Evolutionary conservation across 2,888 invertebrate species (phyloP).

Genomic region (Tipula confusa): DNA sequence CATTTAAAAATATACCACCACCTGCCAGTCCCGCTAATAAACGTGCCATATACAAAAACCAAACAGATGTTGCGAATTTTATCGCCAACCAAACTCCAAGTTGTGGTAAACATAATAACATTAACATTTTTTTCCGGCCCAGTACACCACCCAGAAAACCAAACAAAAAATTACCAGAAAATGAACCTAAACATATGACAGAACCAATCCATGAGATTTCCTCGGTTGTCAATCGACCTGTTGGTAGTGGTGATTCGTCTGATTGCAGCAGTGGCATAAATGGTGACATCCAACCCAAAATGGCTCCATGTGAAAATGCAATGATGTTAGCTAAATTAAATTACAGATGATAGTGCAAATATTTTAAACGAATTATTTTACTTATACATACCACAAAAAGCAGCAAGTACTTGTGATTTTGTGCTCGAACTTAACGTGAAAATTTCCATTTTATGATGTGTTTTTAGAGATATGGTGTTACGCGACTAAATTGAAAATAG

Average conservation of each 20-base stretch:
- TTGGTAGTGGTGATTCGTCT: slow-evolving; percentile 41
- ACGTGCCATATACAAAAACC: slow-evolving; percentile 44
- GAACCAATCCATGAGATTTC: slow-evolving; percentile 48
- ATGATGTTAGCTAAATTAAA: slow-evolving; percentile 41
- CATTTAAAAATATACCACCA: slow-evolving; percentile 43
- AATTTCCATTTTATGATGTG: neutral
- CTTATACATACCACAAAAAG: slow-evolving; percentile 33
- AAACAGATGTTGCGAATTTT: slow-evolving; percentile 42
- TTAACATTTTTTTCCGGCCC: slow-evolving; percentile 42
- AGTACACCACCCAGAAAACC: slow-evolving; percentile 45
- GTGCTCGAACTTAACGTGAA: neutral
- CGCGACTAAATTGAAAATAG: neutral
- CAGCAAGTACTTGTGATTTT: slow-evolving; percentile 32
- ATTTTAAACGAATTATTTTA: neutral
- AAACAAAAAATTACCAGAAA: slow-evolving; percentile 44
- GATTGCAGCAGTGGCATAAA: slow-evolving; percentile 44
- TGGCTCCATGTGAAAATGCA: slow-evolving; percentile 44
- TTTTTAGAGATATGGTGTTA: neutral
- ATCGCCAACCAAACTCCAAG: slow-evolving; percentile 45
- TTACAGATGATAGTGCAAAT: neutral
- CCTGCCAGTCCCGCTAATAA: slow-evolving; percentile 44
- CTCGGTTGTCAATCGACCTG: slow-evolving; percentile 42
- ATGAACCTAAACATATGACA: slow-evolving; percentile 44
- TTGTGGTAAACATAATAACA: slow-evolving; percentile 42
- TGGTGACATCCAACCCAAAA: slow-evolving; percentile 46